phyloP scores from a whole-genome alignment of 1,140 invertebrate genomes.

The Diprion similis region DNA sequence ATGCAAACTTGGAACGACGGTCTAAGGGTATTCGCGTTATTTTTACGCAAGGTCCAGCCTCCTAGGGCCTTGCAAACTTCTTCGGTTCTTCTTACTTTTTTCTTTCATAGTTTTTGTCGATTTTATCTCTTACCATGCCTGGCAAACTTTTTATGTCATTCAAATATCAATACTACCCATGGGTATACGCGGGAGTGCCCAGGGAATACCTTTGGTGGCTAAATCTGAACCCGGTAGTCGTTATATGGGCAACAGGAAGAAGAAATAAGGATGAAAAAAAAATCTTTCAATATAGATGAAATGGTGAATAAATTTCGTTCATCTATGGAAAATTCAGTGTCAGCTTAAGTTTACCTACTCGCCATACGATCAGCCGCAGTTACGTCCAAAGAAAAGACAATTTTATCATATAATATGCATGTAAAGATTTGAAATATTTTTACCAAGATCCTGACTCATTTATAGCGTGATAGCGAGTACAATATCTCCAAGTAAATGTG shows the following conservation, averaged over 20 bases:
- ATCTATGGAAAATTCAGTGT: no score
- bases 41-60: background rate
- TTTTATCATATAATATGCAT: no score
- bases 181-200: background rate
- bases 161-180: background rate
- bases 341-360: no score
- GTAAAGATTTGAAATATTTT: no score
- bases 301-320: background rate
- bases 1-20: background rate
- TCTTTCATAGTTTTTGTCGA: no score
- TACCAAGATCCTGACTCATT: no score
- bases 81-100: background rate
- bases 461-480: no score
- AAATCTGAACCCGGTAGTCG: background rate
- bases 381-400: no score
- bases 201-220: slow-evolving; percentile 2
- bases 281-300: background rate
- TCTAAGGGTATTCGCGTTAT: background rate
- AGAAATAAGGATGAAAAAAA: background rate
- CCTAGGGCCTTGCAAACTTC: background rate
- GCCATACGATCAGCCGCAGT: no score
- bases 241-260: background rate
- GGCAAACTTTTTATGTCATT: background rate
- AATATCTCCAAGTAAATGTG: no score
- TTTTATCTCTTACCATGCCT: background rate